These are phyloP conservation scores for Caenorhabditis imperialis DNA, from an alignment of 2,888 invertebrate genomes.

Conservation along the genomic window DNA sequence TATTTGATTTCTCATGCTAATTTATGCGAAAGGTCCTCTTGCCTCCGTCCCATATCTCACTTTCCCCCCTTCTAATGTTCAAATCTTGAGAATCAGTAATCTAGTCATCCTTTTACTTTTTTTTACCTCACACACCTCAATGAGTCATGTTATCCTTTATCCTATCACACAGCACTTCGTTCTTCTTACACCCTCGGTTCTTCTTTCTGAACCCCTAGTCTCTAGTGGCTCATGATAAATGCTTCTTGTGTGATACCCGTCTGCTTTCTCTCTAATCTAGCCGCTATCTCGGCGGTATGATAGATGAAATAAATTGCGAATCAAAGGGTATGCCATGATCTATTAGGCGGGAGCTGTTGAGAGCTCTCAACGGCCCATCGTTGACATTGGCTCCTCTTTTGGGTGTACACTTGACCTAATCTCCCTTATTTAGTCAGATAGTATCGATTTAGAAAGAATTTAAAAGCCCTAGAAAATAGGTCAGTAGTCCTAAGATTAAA, in stretches of 20 bases:
- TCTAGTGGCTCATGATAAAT: constrained; percentile 32
- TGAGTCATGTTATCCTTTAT: no score
- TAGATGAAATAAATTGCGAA: constrained; percentile 11
- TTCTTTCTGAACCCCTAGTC: no score
- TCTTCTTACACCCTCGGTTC: no score
- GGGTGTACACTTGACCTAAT: constrained; percentile 38
- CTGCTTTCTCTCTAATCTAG: constrained; percentile 1
- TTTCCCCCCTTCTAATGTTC: background rate
- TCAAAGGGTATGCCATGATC: constrained; percentile 26
- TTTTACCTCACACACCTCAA: no score
- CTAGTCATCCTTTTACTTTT: no score
- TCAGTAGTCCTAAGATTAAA: no score
- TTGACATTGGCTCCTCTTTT: constrained; percentile 18
- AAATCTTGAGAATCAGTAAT: no score
- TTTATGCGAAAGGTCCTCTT: constrained; percentile 8
- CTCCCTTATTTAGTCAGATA: constrained; percentile 8
- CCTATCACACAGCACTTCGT: no score
- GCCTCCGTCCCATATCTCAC: background rate
- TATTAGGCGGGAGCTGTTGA: constrained; percentile 21
- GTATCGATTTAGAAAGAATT: no score
- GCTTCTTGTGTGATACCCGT: constrained; percentile 37
- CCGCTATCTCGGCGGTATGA: constrained; percentile 21
- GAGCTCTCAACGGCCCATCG: constrained; percentile 1
- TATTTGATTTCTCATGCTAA: constrained; percentile 5
- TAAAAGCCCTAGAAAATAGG: no score